phyloP scores from a whole-genome alignment of 2,888 invertebrate species.

The Prionchulus punctatus region DNA sequence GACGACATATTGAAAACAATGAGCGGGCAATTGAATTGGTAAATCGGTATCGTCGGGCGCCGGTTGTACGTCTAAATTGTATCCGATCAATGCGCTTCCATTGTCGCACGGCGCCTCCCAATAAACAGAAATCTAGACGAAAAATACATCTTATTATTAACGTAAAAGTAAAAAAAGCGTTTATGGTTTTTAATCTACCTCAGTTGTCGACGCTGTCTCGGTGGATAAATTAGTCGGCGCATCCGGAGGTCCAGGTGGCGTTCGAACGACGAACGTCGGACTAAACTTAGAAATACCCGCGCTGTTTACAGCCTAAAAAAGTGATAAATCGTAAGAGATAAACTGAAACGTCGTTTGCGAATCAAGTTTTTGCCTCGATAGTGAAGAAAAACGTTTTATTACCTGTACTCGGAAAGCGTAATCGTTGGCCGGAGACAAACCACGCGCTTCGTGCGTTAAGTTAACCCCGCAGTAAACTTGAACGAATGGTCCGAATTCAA shows the following conservation, averaged over 20 bases:
- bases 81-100: slow-evolving; percentile 57
- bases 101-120: slow-evolving; percentile 57
- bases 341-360: neutral
- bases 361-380: no score
- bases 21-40: slow-evolving; percentile 16
- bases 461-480: slow-evolving; percentile 11
- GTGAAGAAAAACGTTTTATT: slow-evolving; percentile 13
- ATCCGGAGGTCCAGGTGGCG: slow-evolving; percentile 17
- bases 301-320: slow-evolving; percentile 52
- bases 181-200: neutral
- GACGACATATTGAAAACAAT: slow-evolving; percentile 48
- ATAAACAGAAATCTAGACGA: slow-evolving; percentile 7
- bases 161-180: neutral
- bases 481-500: neutral
- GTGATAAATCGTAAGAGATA: neutral
- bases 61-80: slow-evolving; percentile 50
- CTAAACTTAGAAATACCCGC: slow-evolving; percentile 65
- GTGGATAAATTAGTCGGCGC: slow-evolving; percentile 14
- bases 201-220: slow-evolving; percentile 9
- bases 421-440: slow-evolving; percentile 56
- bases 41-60: neutral
- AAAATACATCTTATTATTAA: neutral
- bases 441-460: slow-evolving; percentile 48
- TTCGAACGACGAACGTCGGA: slow-evolving; percentile 40
- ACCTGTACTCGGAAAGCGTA: slow-evolving; percentile 60